These are phyloP conservation scores for Drosophila eugracilis DNA, from an alignment of 1,140 invertebrate species.

Conservation along the genomic window DNA sequence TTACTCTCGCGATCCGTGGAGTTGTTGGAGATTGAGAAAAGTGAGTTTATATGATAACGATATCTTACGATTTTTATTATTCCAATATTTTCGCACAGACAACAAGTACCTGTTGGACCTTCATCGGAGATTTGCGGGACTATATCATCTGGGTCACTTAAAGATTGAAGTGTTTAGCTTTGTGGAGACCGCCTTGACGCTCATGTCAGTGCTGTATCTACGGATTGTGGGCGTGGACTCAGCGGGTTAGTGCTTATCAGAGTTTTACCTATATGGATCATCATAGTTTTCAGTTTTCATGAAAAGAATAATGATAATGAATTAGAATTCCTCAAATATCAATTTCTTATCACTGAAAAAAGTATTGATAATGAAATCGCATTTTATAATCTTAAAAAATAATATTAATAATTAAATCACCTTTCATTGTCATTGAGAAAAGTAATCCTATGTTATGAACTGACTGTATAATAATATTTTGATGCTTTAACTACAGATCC, in stretches of 20 bases:
- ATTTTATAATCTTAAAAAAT: too few relatives aligned
- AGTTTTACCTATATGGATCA: too few relatives aligned
- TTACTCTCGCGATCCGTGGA: constrained; percentile 88
- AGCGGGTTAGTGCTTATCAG: constrained; percentile 86
- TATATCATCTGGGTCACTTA: constrained; percentile 85
- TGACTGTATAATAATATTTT: too few relatives aligned
- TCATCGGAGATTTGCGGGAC: constrained; percentile 86
- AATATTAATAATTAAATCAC: background rate
- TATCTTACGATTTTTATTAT: background rate
- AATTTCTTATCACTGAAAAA: background rate
- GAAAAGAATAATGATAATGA: background rate
- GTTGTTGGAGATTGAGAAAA: constrained; percentile 86
- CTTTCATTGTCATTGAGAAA: background rate
- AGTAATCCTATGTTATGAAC: background rate
- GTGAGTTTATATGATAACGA: constrained; percentile 82
- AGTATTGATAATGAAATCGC: background rate
- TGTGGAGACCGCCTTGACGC: constrained; percentile 88
- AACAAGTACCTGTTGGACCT: constrained; percentile 87
- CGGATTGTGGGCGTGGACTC: constrained; percentile 89
- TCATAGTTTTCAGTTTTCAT: background rate
- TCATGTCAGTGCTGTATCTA: constrained; percentile 89
- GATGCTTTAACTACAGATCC: too few relatives aligned
- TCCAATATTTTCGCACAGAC: constrained; percentile 85
- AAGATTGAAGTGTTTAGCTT: constrained; percentile 88
- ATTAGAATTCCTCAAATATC: background rate